Conservation (phyloP, 2,888 invertebrate species). For the Eupithecia tripunctaria region DNA sequence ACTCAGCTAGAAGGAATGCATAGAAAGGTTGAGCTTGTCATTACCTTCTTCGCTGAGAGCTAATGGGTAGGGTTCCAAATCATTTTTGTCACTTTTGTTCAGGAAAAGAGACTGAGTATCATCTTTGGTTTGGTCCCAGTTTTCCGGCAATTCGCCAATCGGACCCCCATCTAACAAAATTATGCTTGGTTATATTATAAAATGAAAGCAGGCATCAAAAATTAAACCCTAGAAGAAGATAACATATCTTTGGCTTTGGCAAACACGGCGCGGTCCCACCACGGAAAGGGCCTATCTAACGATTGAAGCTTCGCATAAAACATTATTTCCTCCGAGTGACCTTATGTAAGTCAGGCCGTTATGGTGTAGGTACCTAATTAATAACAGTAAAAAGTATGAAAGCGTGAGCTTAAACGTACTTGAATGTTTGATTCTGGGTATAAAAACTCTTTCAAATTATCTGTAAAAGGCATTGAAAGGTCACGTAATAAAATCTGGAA, state of each 20-base stretch:
- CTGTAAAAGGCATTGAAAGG: constrained; percentile 48
- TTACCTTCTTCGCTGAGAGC: constrained; percentile 83
- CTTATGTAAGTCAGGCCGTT: background rate
- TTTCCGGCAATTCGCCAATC: constrained; percentile 79
- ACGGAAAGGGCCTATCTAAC: too few relatives aligned
- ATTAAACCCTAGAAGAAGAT: too few relatives aligned
- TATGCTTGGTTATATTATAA: constrained; percentile 21
- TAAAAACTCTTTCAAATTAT: background rate
- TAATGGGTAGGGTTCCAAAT: constrained; percentile 81
- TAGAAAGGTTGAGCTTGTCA: constrained; percentile 27
- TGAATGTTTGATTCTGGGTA: background rate
- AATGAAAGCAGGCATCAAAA: background rate
- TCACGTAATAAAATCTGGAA: constrained; percentile 52
- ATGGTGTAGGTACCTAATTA: background rate
- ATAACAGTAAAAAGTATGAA: background rate
- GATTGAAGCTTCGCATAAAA: too few relatives aligned
- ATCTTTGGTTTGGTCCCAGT: constrained; percentile 83
- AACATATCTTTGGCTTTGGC: too few relatives aligned
- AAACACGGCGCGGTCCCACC: too few relatives aligned
- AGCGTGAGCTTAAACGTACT: background rate
- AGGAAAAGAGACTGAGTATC: constrained; percentile 81
- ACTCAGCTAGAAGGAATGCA: constrained; percentile 12
- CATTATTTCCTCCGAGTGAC: background rate
- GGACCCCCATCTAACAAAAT: constrained; percentile 69
- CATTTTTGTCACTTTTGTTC: constrained; percentile 83